Evolutionary conservation across 2,888 invertebrate genomes (phyloP).

Genomic region (Mimas tiliae): DNA sequence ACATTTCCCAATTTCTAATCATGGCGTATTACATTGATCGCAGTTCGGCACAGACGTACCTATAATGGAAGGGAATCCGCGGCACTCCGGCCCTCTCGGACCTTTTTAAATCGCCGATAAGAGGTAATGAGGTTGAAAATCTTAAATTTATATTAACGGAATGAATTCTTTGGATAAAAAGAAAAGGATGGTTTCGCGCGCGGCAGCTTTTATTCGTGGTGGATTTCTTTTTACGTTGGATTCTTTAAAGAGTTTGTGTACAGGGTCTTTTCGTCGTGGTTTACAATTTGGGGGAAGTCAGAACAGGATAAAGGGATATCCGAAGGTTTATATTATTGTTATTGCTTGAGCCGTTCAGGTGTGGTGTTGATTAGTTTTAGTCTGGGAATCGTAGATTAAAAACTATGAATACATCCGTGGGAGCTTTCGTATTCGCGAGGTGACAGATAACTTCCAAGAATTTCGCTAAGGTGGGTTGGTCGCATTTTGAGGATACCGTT

Average conservation of each 20-base stretch:
- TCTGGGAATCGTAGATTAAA: too few relatives aligned
- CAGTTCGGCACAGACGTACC: slow-evolving; percentile 55
- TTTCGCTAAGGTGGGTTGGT: too few relatives aligned
- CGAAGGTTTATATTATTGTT: not conserved
- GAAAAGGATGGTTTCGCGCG: slow-evolving; percentile 29
- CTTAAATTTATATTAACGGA: slow-evolving; percentile 72
- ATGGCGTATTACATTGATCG: slow-evolving; percentile 71
- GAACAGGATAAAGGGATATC: not conserved
- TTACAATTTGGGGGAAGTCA: not conserved
- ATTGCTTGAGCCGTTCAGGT: too few relatives aligned
- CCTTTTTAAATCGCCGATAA: slow-evolving; percentile 72
- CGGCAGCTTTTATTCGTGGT: not conserved
- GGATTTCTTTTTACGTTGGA: slow-evolving; percentile 1
- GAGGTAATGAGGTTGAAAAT: slow-evolving; percentile 76
- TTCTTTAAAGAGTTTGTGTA: not conserved
- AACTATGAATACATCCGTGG: too few relatives aligned
- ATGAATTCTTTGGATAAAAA: slow-evolving; percentile 53
- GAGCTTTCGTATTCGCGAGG: too few relatives aligned
- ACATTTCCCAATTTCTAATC: slow-evolving; percentile 64
- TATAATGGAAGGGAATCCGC: slow-evolving; percentile 53
- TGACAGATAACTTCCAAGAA: too few relatives aligned
- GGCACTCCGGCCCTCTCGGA: slow-evolving; percentile 44
- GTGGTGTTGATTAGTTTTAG: too few relatives aligned
- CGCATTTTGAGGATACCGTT: too few relatives aligned
- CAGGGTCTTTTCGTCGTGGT: not conserved